phyloP scores from a whole-genome alignment of 2,113 vertebrate genomes.

The Xiphorhynchus elegans region DNA sequence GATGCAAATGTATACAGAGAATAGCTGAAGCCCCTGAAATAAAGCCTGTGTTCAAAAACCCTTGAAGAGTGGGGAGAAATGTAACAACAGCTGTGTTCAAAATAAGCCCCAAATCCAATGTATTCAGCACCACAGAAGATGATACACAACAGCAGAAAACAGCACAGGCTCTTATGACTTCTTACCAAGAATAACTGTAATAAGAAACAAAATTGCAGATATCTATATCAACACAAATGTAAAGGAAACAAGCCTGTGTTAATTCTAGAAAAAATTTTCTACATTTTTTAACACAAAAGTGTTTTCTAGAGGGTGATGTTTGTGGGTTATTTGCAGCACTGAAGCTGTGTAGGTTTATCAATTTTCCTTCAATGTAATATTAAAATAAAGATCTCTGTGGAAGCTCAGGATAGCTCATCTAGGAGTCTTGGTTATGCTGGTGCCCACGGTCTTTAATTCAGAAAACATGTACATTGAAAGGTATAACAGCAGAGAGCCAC shows the following conservation, averaged over 20 bases:
- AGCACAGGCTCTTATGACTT: not conserved
- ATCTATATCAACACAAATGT: not conserved
- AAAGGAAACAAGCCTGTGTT: not conserved
- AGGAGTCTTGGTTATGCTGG: no score
- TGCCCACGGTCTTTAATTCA: no score
- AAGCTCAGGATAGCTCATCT: conserved; percentile 19
- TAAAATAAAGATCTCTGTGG: conserved; percentile 57
- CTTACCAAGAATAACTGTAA: not conserved
- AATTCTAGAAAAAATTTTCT: not conserved
- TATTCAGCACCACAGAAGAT: conserved; percentile 58
- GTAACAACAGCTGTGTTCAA: conserved; percentile 28
- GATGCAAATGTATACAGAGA: conserved; percentile 60
- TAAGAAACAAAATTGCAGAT: not conserved
- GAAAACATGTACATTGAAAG: no score
- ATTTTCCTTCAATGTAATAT: conserved; percentile 52
- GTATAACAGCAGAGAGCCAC: no score
- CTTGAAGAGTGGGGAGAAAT: not conserved
- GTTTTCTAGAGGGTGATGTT: not conserved
- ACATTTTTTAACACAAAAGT: not conserved
- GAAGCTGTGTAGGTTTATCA: not conserved
- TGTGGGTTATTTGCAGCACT: not conserved
- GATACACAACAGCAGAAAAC: conserved; percentile 50
- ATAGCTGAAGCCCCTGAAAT: conserved; percentile 43
- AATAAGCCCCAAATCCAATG: conserved; percentile 18
- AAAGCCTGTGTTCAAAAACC: conserved; percentile 20